Evolutionary conservation across 2,113 vertebrate species (phyloP), one percentile per base, ranked within the genome.

Genomic region (Hylia prasina): DNA sequence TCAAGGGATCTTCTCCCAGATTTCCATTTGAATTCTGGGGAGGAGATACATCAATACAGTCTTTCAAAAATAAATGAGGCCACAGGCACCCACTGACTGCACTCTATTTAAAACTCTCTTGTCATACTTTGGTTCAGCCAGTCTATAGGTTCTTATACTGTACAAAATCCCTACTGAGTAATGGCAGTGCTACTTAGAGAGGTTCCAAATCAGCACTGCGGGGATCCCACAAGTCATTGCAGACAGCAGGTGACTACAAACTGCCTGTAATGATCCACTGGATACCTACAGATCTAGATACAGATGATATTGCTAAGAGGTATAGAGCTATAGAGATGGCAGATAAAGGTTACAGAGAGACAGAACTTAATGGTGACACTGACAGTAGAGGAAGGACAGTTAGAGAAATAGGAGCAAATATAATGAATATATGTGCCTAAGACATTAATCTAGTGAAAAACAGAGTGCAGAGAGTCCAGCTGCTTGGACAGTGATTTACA

Each of bases 51-150:
- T 96, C 96, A 96, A 88, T 97, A 89, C 78, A 39, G 87, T 73
- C 93, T 97, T 97, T 96, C 73, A 96, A 95, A 97, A 96, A 94
- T 97, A 96, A 97, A 97, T 94, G 93, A 97, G 96, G 95, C 93
- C 94, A 91, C 87, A 70, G 91, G 87, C 95, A 94, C 95, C 94
- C 89, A 95, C 95, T 93, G 95, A 88, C 94, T 94, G 68, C 63
- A 66, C 89, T 97, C 87, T 93, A 93, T 97, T 96, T 97, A 95
- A 97, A 97, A 94, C 95, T 95, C 95, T 79, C 84, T 20, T 72
- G 61, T 47, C 93, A 89, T 76, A 91, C 87, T 93, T 96, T 85
- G 91, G 94, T 95, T 95, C 78, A 96, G 73, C 81, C 91, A 96
- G 57, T 96, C 87, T 96, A 69, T 69, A 93, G 65, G 84, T 89